These are phyloP conservation scores for Heliconius himera DNA, from an alignment of 1,140 invertebrate species.

Conservation along the genomic window DNA sequence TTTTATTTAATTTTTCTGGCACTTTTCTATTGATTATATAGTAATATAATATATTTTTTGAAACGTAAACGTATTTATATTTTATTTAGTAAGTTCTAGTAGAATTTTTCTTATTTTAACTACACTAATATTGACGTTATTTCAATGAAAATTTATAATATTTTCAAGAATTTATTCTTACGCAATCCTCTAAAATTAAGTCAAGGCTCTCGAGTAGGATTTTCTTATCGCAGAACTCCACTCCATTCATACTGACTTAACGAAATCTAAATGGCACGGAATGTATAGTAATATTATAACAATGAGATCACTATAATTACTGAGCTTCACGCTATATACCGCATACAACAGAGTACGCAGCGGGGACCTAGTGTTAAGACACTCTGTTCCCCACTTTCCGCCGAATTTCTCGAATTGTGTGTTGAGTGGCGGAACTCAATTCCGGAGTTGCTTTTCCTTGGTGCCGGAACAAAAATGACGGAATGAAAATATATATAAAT, in stretches of 20 bases:
- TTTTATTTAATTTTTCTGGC: not conserved
- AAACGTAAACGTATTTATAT: not conserved
- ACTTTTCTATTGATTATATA: not conserved
- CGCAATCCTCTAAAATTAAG: slow-evolving; percentile 3
- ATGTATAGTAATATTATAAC: not conserved
- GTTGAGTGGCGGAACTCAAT: no score
- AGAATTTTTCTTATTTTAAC: not conserved
- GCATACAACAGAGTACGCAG: no score
- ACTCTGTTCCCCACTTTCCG: no score
- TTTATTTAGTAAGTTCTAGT: not conserved
- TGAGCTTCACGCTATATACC: no score
- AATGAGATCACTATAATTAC: not conserved
- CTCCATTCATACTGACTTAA: slow-evolving; percentile 9
- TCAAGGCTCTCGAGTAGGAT: not conserved
- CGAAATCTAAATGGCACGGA: not conserved
- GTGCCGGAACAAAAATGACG: no score
- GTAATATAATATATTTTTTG: not conserved
- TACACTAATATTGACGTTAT: not conserved
- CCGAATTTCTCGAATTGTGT: no score
- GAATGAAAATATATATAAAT: no score
- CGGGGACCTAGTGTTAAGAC: no score
- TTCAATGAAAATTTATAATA: not conserved
- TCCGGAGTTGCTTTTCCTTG: no score
- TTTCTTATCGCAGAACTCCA: slow-evolving; percentile 8
- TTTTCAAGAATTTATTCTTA: not conserved